phyloP scores from a whole-genome alignment of 1,140 invertebrate genomes.

The Drosophila pruinosa region DNA sequence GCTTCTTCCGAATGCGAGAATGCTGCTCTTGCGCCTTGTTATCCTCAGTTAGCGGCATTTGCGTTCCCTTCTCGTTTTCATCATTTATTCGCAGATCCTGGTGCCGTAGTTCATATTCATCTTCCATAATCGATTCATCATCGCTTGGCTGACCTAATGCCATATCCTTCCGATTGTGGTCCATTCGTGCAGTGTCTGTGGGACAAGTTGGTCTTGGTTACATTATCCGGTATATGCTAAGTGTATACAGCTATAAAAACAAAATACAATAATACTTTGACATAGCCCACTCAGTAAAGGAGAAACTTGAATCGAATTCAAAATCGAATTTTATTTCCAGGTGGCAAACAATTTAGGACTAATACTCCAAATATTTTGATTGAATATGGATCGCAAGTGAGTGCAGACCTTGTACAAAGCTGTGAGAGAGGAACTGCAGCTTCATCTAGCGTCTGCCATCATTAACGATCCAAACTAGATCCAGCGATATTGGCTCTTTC shows the following conservation, averaged over 20 bases:
- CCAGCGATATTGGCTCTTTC: not conserved
- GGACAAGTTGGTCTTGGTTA: not conserved
- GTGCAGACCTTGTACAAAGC: not conserved
- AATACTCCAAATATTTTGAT: not conserved
- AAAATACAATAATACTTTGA: not conserved
- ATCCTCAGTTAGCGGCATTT: no score
- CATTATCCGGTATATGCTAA: not conserved
- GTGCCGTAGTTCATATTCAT: no score
- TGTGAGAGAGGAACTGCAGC: not conserved
- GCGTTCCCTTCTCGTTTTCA: no score
- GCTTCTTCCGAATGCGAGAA: no score
- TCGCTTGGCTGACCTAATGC: not conserved
- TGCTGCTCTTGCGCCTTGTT: no score
- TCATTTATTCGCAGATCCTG: no score
- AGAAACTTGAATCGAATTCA: no score
- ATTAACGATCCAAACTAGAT: not conserved
- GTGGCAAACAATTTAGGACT: not conserved
- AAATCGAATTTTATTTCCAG: not conserved
- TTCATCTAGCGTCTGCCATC: not conserved
- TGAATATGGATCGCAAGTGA: constrained; percentile 2
- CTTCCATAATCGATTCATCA: no score
- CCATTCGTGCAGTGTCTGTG: not conserved
- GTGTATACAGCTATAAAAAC: not conserved
- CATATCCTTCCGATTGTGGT: not conserved
- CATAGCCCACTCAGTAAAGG: no score